Percentiles rank a stretch among this genome's conserved stretches.
These are phyloP conservation scores for Latheticus oryzae DNA, from an alignment of 2,888 invertebrate species.

Conservation along the genomic window DNA sequence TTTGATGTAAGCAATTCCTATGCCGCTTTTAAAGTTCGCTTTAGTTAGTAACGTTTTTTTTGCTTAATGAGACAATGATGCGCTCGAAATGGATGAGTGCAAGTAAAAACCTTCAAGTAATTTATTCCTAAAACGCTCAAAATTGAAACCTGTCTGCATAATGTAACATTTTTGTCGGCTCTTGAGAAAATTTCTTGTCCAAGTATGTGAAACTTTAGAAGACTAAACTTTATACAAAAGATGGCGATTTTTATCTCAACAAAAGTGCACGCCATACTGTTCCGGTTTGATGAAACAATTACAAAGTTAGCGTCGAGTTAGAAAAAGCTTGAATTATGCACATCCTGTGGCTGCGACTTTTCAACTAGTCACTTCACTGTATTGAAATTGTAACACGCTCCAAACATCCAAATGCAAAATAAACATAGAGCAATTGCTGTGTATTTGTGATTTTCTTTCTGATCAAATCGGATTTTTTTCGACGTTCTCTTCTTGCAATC, in stretches of 20 bases:
- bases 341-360: slow-evolving; percentile 8
- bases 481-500: slow-evolving; percentile 14
- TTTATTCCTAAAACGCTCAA: slow-evolving; percentile 26
- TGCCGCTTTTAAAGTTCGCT: slow-evolving; percentile 35
- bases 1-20: slow-evolving; percentile 31
- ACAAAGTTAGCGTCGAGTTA: slow-evolving; percentile 12
- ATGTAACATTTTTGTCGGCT: slow-evolving; percentile 27
- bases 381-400: slow-evolving; percentile 17
- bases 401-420: slow-evolving; percentile 13
- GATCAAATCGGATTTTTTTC: slow-evolving; percentile 6
- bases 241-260: slow-evolving; percentile 17
- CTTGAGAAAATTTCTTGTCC: slow-evolving; percentile 28
- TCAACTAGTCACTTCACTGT: slow-evolving; percentile 14
- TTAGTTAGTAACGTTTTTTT: slow-evolving; percentile 21
- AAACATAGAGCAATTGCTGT: slow-evolving; percentile 10
- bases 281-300: slow-evolving; percentile 29
- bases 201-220: slow-evolving; percentile 28
- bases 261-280: slow-evolving; percentile 18
- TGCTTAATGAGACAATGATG: slow-evolving; percentile 33
- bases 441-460: slow-evolving; percentile 5
- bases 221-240: slow-evolving; percentile 20
- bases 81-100: slow-evolving; percentile 30
- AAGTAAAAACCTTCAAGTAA: slow-evolving; percentile 12
- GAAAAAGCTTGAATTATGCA: slow-evolving; percentile 5
- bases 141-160: slow-evolving; percentile 27